A percentile compares a stretch with the other conserved stretches of the same genome.
Evolutionary conservation across 2,888 invertebrate genomes (phyloP).

Genomic region (Dasysyrphus tricinctus): DNA sequence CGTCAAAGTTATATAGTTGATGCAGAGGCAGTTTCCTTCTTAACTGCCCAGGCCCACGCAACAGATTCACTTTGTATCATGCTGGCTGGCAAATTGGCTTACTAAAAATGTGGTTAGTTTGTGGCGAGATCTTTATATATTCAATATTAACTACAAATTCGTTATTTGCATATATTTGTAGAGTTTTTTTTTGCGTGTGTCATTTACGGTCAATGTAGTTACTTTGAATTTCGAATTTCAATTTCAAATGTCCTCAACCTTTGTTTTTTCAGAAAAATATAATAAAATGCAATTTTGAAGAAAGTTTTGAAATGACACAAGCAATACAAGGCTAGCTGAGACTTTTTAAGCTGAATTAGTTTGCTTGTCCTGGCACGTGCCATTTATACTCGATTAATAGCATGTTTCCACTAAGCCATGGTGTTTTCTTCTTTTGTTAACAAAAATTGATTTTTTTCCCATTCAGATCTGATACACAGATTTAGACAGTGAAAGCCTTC

Average conservation of each 20-base stretch:
- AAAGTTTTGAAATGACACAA: not conserved
- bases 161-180: not conserved
- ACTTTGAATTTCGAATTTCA: not conserved
- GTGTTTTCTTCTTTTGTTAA: too few species aligned
- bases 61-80: constrained; percentile 21
- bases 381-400: too few species aligned
- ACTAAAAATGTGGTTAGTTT: constrained; percentile 28
- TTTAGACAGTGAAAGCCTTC: too few species aligned
- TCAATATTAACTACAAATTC: not conserved
- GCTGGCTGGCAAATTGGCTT: constrained; percentile 29
- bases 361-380: too few species aligned
- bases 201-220: not conserved
- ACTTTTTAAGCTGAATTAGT: too few species aligned
- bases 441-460: too few species aligned
- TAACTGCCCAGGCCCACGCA: constrained; percentile 44
- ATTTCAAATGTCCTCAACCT: not conserved
- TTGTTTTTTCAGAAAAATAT: not conserved
- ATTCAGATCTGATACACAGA: too few species aligned
- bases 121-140: not conserved
- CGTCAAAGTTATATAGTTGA: constrained; percentile 11
- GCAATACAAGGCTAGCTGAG: too few species aligned
- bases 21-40: constrained; percentile 20
- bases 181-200: not conserved
- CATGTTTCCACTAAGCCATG: too few species aligned
- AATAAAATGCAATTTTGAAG: not conserved